Conservation (phyloP, 2,797 vertebrate genomes). For the Amazona ochrocephala region DNA sequence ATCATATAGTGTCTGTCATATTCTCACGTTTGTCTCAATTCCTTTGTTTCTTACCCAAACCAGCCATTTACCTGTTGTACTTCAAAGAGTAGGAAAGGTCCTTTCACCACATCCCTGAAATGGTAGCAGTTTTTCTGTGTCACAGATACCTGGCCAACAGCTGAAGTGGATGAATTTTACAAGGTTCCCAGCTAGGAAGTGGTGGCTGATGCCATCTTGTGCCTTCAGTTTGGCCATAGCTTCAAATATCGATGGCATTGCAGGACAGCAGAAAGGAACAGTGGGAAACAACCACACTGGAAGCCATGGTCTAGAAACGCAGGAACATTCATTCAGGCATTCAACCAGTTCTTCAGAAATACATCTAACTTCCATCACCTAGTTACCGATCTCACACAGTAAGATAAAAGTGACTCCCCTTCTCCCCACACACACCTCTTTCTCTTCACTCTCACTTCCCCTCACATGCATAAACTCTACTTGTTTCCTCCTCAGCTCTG, state of each 20-base stretch:
- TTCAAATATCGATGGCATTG: neutral
- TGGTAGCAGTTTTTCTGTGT: neutral
- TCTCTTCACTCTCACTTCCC: neutral
- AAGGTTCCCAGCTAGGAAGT: neutral
- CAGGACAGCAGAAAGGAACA: neutral
- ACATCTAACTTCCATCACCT: neutral
- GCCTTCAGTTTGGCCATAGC: neutral
- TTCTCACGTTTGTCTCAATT: neutral
- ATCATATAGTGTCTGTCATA: neutral
- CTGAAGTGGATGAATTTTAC: neutral
- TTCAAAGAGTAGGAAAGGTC: neutral
- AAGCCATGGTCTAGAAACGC: neutral
- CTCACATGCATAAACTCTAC: neutral
- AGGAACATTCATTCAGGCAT: neutral
- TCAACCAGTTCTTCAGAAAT: neutral
- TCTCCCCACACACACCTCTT: neutral
- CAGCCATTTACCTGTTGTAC: neutral
- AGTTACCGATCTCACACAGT: neutral
- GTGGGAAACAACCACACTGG: neutral
- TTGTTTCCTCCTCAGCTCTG: neutral
- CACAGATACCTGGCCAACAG: neutral
- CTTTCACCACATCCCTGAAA: neutral
- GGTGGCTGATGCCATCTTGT: neutral
- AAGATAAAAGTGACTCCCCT: neutral
- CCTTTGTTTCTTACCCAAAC: constrained; percentile 19